Conservation (phyloP, 1,140 invertebrate genomes). For the Drosophila kanapiae region DNA sequence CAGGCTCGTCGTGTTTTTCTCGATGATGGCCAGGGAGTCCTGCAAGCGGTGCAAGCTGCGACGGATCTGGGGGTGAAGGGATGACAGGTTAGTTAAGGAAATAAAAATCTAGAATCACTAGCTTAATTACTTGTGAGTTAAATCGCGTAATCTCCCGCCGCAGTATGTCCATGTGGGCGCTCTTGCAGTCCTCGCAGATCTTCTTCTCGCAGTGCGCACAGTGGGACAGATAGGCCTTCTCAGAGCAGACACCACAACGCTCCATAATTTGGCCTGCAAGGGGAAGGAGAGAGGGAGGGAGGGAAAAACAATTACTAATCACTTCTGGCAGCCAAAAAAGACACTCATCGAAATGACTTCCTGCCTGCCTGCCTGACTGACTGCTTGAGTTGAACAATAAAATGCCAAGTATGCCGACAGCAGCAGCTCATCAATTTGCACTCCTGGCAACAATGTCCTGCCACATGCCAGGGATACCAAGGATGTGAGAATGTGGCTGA, state of each 20-base stretch:
- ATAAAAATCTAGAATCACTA: too few relatives aligned
- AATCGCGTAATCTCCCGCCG: conserved; percentile 97
- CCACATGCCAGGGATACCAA: conserved; percentile 26
- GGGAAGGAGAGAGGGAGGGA: too few relatives aligned
- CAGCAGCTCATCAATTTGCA: conserved; percentile 77
- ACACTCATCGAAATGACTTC: conserved; percentile 25
- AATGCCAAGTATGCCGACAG: conserved; percentile 52
- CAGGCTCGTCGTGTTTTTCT: conserved; percentile 93
- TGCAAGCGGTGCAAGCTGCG: conserved; percentile 94
- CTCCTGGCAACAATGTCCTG: conserved; percentile 54
- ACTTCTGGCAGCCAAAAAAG: conserved; percentile 35
- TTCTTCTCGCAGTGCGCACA: conserved; percentile 98
- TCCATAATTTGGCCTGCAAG: conserved; percentile 91
- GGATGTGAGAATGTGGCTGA: not conserved
- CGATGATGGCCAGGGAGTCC: conserved; percentile 92
- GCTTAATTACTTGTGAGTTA: conserved; percentile 88
- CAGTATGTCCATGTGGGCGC: conserved; percentile 97
- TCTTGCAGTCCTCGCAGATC: conserved; percentile 95
- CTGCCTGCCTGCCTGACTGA: conserved; percentile 48
- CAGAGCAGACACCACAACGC: conserved; percentile 95
- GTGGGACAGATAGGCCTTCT: conserved; percentile 95
- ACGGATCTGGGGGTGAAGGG: conserved; percentile 87
- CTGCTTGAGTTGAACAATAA: conserved; percentile 52
- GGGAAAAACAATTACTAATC: conserved; percentile 29
- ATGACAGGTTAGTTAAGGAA: too few relatives aligned